A percentile compares a stretch with the other conserved stretches of the same genome.
Evolutionary conservation across 2,113 vertebrate species (phyloP).

Genomic region (Heterotilapia buettikoferi): DNA sequence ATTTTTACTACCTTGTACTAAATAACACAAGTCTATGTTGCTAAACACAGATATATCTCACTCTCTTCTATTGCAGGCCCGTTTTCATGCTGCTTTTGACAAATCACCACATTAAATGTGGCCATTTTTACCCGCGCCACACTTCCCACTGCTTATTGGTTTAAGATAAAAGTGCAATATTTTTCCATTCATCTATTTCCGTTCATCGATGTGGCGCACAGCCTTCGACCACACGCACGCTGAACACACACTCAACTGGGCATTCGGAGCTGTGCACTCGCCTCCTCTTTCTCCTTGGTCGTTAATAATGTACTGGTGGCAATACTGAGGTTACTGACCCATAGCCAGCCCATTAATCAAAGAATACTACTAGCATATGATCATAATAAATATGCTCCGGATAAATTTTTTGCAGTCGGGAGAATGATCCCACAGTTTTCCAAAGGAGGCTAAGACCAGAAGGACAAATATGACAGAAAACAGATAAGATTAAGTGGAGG

Average conservation of each 20-base stretch:
- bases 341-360: slow-evolving; percentile 62
- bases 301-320: slow-evolving; percentile 62
- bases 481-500: slow-evolving; percentile 17
- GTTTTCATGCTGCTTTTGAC: slow-evolving; percentile 33
- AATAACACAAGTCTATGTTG: slow-evolving; percentile 5
- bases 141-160: slow-evolving; percentile 60
- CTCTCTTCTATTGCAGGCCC: slow-evolving; percentile 2
- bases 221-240: background rate
- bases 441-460: background rate
- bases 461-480: slow-evolving; percentile 36
- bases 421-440: background rate
- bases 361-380: slow-evolving; percentile 63
- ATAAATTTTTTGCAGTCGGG: slow-evolving; percentile 23
- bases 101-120: slow-evolving; percentile 61
- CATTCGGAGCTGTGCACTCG: background rate
- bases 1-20: background rate
- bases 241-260: background rate
- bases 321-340: slow-evolving; percentile 59
- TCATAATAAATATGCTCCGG: slow-evolving; percentile 53
- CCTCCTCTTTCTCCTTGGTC: slow-evolving; percentile 29
- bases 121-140: slow-evolving; percentile 24
- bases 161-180: slow-evolving; percentile 67
- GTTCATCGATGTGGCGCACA: slow-evolving; percentile 3
- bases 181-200: slow-evolving; percentile 63
- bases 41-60: slow-evolving; percentile 50